Evolutionary conservation across 1,140 invertebrate species (phyloP), one percentile per base, ranked within the genome.

Genomic region (Drosophila tropicalis): DNA sequence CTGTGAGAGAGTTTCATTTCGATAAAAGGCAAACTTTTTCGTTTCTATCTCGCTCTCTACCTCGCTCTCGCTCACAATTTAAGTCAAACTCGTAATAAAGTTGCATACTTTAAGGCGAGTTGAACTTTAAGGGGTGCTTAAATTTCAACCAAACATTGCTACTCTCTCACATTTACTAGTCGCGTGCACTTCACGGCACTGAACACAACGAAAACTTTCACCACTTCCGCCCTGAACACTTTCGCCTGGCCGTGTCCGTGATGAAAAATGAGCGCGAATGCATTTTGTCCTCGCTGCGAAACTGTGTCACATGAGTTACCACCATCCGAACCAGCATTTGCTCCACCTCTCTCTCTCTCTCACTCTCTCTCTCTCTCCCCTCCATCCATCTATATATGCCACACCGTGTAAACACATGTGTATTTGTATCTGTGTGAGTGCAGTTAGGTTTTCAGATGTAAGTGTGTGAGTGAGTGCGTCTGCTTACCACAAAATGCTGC

Each of bases 201-300:
- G 65, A 76, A 58, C 56, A 58, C 44, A 62, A 36, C n/a, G 40
- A 41, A 81, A 77, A 81, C 78, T 84, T 84, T 78, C 64, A 39
- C 54, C 62, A 62, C 70, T 83, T 83, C 51, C 77, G 65, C 81
- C 15, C 32, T 17, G 58, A 70, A 65, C 65, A 72, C 69, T 65
- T 76, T 79, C 71, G 47, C 56, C 51, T 40, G 67, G 66, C 55
- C 51, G 39, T 70, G 64, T 60, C 51, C 69, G 74, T 70, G 70
- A 60, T 79, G 71, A 82, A 85, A 78, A 85, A 86, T 86, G 83
- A 82, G 79, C 69, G 76, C 68, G 67, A 79, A 70, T 75, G 62
- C 69, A 56, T 67, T 78, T 76, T 79, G 64, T 79, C 66, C 68
- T 75, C 55, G 60, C 58, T 75, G 74, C 67, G 44, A 72, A 86